These are phyloP conservation scores for Theocolax elegans DNA, from an alignment of 1,140 invertebrate genomes.

Conservation along the genomic window DNA sequence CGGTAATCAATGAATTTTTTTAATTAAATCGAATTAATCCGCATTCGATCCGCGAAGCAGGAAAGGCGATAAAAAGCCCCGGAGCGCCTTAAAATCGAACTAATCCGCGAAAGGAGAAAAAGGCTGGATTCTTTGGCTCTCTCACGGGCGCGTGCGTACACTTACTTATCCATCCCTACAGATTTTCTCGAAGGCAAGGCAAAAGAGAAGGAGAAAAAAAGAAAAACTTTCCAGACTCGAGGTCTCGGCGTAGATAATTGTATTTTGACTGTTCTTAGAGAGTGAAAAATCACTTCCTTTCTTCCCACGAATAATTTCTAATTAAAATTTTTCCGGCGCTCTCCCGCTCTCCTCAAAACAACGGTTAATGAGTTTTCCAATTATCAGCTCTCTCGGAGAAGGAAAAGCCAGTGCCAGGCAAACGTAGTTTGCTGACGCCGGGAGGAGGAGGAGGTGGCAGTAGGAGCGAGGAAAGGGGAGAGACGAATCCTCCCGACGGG, in stretches of 20 bases:
- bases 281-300: constrained; percentile 41
- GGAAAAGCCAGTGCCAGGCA: neutral
- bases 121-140: too few relatives aligned
- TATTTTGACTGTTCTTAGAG: constrained; percentile 7
- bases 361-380: constrained; percentile 36
- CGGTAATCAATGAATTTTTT: too few relatives aligned
- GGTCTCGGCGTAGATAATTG: constrained; percentile 18
- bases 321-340: constrained; percentile 33
- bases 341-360: constrained; percentile 17
- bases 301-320: constrained; percentile 32
- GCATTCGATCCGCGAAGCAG: too few relatives aligned
- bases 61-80: too few relatives aligned
- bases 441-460: too few relatives aligned
- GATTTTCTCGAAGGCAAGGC: too few relatives aligned
- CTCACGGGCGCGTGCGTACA: too few relatives aligned
- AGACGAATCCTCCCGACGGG: too few relatives aligned
- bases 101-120: neutral
- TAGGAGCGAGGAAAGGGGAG: too few relatives aligned
- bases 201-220: too few relatives aligned
- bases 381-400: constrained; percentile 18
- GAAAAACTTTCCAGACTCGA: neutral
- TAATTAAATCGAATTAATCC: too few relatives aligned
- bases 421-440: neutral
- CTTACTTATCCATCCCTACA: too few relatives aligned
- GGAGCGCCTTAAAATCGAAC: constrained; percentile 15